These are phyloP conservation scores for Agrotis segetum DNA, from an alignment of 2,888 invertebrate species.

Conservation along the genomic window DNA sequence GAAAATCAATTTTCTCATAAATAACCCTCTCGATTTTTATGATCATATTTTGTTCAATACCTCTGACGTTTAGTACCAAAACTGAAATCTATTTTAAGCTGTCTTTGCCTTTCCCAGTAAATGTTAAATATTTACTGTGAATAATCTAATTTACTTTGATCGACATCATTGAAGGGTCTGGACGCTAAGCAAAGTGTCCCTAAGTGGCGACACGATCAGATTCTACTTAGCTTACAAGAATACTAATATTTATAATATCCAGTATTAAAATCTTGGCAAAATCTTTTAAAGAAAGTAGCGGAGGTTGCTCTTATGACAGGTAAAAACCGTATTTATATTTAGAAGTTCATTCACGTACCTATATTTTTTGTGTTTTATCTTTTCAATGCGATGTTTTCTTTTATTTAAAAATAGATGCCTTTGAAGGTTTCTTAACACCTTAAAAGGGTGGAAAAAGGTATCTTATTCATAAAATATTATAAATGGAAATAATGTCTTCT, in stretches of 20 bases:
- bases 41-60: not conserved
- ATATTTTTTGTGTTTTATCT: not conserved
- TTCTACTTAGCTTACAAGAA: conserved; percentile 44
- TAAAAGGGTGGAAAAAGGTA: not conserved
- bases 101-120: not conserved
- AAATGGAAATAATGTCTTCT: not conserved
- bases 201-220: conserved; percentile 27
- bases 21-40: not conserved
- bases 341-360: not conserved
- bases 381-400: conserved; percentile 8
- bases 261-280: not conserved
- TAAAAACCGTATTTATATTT: conserved; percentile 19
- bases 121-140: conserved; percentile 21
- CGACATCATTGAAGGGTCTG: conserved; percentile 40
- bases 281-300: conserved; percentile 16
- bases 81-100: not conserved
- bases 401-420: not conserved
- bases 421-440: not conserved
- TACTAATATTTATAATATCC: conserved; percentile 41
- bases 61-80: not conserved
- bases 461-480: not conserved
- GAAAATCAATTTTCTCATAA: not conserved
- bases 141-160: conserved; percentile 47
- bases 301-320: not conserved
- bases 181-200: conserved; percentile 28